Base-by-base conservation (phyloP, 2,888 invertebrate genomes). In the Dolomedes plantarius region DNA sequence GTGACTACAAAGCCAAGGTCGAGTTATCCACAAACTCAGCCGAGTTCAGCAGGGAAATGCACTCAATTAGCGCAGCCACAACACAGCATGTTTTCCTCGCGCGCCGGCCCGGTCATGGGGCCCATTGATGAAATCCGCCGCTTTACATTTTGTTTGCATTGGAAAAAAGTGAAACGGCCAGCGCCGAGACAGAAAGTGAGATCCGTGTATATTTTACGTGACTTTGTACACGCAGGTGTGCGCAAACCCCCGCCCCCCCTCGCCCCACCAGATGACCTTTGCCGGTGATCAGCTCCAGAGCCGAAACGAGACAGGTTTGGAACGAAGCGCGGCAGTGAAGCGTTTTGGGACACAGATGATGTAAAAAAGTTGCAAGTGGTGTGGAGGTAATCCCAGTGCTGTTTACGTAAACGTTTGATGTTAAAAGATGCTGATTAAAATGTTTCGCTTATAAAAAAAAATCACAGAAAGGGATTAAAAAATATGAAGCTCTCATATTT, bases 181-280 rank as follows among this genome's bases (percentile, higher is more conserved):
- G 5, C 50, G 73, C 50, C 32, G 56, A 46, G 29, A 62, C 32
- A 16, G 67, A 62, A 73, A 50, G 28, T 73, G 71, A 77, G 73
- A 83, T 77, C 56, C 27, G 65, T 67, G 73, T 19, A 32, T 32
- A 67, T 67, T 64, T 65, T 77, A 72, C 77, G 83, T 77, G 83
- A 77, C 67, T 64, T 69, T 83, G 28, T 77, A n/a, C 72, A 56
- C 83, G 75, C 83, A 83, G 83, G 83, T 83, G 83, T 64, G 71
- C 50, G n/a, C 31, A n/a, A 23, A 27, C 28, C 71, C 36, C 39
- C 29, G 29, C 50, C 19, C 39, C 39, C 64, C 67, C 36, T 64
- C 9, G 19, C 19, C n/a, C 23, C 0, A 13, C 23, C 6, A 16
- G 23, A 69, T 27, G 69, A 39, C 75, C 71, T 68, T 67, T 65